Percentiles rank a stretch among this genome's conserved stretches.
Evolutionary conservation across 2,113 vertebrate species (phyloP).

Genomic region (Forbesichthys papilliferus): DNA sequence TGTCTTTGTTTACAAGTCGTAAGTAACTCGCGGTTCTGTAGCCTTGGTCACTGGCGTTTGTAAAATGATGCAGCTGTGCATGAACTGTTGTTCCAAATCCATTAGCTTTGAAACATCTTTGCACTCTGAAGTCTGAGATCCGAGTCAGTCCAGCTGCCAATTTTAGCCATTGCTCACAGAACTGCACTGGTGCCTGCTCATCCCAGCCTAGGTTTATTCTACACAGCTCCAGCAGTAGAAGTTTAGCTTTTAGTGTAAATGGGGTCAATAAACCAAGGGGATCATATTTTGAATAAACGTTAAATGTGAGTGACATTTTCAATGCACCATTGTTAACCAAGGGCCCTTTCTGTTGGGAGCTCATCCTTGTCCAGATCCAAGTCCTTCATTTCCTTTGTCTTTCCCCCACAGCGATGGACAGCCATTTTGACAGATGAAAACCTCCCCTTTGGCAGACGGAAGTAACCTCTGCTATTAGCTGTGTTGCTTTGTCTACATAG

Average conservation of each 20-base stretch:
- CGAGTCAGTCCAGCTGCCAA: background rate
- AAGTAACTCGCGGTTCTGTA: background rate
- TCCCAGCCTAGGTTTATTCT: background rate
- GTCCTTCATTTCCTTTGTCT: slow-evolving; percentile 1
- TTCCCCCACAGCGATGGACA: background rate
- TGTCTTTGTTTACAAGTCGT: background rate
- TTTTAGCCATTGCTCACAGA: background rate
- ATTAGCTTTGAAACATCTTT: background rate
- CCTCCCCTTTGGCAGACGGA: slow-evolving; percentile 6
- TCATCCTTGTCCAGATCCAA: background rate
- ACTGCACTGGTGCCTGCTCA: background rate
- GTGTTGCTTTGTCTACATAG: slow-evolving; percentile 1
- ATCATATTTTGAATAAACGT: slow-evolving; percentile 8
- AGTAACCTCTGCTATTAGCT: background rate
- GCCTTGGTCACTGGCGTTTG: slow-evolving; percentile 10
- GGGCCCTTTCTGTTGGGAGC: slow-evolving; percentile 10
- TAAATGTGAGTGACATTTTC: background rate
- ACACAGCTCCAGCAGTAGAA: slow-evolving; percentile 8
- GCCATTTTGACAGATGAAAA: too few species aligned
- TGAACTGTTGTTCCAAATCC: background rate
- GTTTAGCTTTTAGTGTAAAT: slow-evolving; percentile 7
- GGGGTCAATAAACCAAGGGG: background rate
- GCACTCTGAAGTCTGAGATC: background rate
- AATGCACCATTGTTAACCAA: slow-evolving; percentile 18
- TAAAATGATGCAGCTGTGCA: slow-evolving; percentile 10